Conservation (phyloP, 2,113 vertebrate genomes). For the Rhegmatorhina hoffmannsi region DNA sequence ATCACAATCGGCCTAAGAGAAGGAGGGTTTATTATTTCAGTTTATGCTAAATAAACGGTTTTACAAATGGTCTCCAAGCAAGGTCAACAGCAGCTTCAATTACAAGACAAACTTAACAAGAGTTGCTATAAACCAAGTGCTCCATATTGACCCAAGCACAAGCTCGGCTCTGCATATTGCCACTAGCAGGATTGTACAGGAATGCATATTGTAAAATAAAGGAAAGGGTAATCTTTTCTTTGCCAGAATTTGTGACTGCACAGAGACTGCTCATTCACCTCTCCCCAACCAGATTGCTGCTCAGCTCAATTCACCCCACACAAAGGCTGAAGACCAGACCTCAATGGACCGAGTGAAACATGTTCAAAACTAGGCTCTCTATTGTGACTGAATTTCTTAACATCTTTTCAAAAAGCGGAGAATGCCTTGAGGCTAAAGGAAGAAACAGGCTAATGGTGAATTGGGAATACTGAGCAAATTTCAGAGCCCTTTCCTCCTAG, state of each 20-base stretch:
- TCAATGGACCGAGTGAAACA: slow-evolving; percentile 96
- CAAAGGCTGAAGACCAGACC: slow-evolving; percentile 95
- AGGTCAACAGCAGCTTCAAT: slow-evolving; percentile 90
- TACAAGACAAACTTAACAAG: slow-evolving; percentile 86
- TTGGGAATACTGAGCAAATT: slow-evolving; percentile 99
- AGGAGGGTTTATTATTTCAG: slow-evolving; percentile 91
- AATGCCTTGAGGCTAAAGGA: slow-evolving; percentile 99
- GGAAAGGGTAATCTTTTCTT: slow-evolving; percentile 79
- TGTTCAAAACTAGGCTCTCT: slow-evolving; percentile 95
- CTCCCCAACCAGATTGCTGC: slow-evolving; percentile 83
- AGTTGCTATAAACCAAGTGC: slow-evolving; percentile 84
- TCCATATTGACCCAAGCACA: slow-evolving; percentile 80
- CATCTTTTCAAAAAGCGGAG: slow-evolving; percentile 99
- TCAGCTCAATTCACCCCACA: slow-evolving; percentile 95
- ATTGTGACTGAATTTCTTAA: slow-evolving; percentile 99
- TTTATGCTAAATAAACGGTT: slow-evolving; percentile 89
- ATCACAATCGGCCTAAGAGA: slow-evolving; percentile 80
- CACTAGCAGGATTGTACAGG: slow-evolving; percentile 78
- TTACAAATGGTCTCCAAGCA: slow-evolving; percentile 88
- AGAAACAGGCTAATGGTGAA: slow-evolving; percentile 99
- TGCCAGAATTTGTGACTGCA: slow-evolving; percentile 83
- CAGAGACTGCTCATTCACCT: slow-evolving; percentile 84
- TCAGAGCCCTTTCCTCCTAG: slow-evolving; percentile 99
- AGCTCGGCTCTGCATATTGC: slow-evolving; percentile 69
- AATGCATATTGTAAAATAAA: slow-evolving; percentile 84